phyloP scores from a whole-genome alignment of 2,888 invertebrate genomes.

The Escarpia spicata region DNA sequence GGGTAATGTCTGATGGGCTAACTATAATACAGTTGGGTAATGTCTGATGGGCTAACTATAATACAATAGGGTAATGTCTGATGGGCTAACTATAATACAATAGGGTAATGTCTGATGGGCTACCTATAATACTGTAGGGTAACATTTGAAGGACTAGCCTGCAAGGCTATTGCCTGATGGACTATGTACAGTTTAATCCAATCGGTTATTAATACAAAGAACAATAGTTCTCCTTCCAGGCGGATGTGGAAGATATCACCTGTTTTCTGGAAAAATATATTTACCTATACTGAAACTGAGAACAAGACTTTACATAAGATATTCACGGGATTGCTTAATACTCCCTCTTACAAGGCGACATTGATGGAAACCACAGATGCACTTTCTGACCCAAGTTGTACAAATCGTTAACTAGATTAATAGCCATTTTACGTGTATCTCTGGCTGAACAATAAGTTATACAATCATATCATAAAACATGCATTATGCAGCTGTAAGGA shows the following conservation, averaged over 20 bases:
- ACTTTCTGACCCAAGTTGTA: not conserved
- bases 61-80: no score
- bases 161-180: not conserved
- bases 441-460: not conserved
- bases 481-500: not conserved
- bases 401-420: not conserved
- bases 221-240: no score
- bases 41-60: no score
- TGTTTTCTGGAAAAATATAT: not conserved
- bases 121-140: no score
- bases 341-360: no score
- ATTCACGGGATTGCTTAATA: not conserved
- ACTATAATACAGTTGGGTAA: no score
- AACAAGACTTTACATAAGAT: not conserved
- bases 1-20: no score
- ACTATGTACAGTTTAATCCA: not conserved
- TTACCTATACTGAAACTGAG: not conserved
- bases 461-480: not conserved
- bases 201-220: not conserved
- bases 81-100: no score
- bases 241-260: no score
- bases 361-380: not conserved
- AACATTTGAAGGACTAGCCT: no score
- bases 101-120: no score
- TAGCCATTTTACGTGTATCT: not conserved